phyloP scores from a whole-genome alignment of 2,888 invertebrate genomes.

The Drosophila mettleri region DNA sequence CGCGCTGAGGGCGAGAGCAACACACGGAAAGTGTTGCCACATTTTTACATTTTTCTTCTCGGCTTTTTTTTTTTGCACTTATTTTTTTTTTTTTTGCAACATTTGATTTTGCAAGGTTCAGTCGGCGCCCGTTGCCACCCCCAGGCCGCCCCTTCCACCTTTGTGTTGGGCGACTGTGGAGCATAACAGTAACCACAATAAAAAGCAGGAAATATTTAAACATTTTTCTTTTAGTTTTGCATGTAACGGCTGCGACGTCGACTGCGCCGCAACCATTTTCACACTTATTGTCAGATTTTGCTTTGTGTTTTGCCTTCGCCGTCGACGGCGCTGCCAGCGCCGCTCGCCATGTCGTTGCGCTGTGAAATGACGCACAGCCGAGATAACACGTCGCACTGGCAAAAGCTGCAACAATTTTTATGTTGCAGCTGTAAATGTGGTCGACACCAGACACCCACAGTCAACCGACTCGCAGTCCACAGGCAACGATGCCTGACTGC shows the following conservation, averaged over 20 bases:
- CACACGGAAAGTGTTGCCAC: conserved; percentile 79
- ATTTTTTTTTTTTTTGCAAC: conserved; percentile 12
- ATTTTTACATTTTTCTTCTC: conserved; percentile 38
- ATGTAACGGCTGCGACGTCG: conserved; percentile 49
- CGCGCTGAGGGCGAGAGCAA: conserved; percentile 61
- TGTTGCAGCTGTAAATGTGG: conserved; percentile 68
- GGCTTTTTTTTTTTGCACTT: conserved; percentile 30
- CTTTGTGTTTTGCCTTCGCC: conserved; percentile 66
- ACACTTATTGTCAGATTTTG: conserved; percentile 82
- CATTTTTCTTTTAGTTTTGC: conserved; percentile 83
- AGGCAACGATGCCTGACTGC: too few relatives aligned
- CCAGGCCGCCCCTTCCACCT: background rate
- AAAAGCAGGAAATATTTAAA: conserved; percentile 84
- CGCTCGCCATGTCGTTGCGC: conserved; percentile 39
- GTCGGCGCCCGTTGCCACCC: background rate
- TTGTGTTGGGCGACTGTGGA: conserved; percentile 17
- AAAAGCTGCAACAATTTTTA: conserved; percentile 74
- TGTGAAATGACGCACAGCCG: conserved; percentile 83
- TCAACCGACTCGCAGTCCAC: background rate
- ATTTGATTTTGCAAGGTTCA: conserved; percentile 38
- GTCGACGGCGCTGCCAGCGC: conserved; percentile 29
- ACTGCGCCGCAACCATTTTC: conserved; percentile 68
- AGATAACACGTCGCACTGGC: conserved; percentile 77
- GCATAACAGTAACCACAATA: conserved; percentile 69
- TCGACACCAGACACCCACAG: conserved; percentile 11